A percentile compares a stretch with the other conserved stretches of the same genome.
Conservation (phyloP, 2,797 vertebrate genomes). For the Pangasius mekongensis region DNA sequence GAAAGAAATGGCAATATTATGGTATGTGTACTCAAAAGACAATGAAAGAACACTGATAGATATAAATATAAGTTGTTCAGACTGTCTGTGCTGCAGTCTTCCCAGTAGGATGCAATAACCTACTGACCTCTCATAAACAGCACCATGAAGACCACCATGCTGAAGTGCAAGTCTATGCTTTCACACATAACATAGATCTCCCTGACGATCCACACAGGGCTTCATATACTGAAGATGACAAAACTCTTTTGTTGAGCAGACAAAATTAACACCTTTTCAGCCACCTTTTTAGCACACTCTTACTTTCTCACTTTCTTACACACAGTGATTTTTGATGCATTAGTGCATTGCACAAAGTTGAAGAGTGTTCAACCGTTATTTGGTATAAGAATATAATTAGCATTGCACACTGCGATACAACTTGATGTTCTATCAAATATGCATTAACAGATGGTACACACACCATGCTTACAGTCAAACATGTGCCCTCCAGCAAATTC, state of each 20-base stretch:
- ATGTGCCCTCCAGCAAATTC: constrained; percentile 43
- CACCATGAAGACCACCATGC: constrained; percentile 2
- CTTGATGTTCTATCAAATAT: constrained; percentile 26
- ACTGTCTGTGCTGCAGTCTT: constrained; percentile 57
- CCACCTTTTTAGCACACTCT: constrained; percentile 61
- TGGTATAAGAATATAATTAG: constrained; percentile 15
- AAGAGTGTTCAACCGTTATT: constrained; percentile 10
- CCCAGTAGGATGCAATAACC: constrained; percentile 56
- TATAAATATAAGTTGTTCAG: constrained; percentile 56
- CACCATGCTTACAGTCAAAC: constrained; percentile 13
- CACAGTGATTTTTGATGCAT: constrained; percentile 72
- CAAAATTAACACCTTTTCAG: constrained; percentile 55
- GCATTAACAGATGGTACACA: constrained; percentile 32
- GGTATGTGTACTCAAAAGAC: neutral
- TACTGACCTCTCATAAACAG: constrained; percentile 30
- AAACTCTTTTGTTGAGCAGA: constrained; percentile 70
- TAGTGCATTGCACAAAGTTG: constrained; percentile 67
- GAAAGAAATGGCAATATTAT: neutral
- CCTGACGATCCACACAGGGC: constrained; percentile 33
- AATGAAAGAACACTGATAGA: constrained; percentile 43
- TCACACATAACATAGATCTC: constrained; percentile 39
- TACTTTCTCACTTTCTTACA: constrained; percentile 2
- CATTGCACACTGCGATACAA: neutral
- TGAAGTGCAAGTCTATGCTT: constrained; percentile 24
- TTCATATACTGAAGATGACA: constrained; percentile 64